phyloP scores from a whole-genome alignment of 2,113 vertebrate species.

The Myanophis thanlyinensis region DNA sequence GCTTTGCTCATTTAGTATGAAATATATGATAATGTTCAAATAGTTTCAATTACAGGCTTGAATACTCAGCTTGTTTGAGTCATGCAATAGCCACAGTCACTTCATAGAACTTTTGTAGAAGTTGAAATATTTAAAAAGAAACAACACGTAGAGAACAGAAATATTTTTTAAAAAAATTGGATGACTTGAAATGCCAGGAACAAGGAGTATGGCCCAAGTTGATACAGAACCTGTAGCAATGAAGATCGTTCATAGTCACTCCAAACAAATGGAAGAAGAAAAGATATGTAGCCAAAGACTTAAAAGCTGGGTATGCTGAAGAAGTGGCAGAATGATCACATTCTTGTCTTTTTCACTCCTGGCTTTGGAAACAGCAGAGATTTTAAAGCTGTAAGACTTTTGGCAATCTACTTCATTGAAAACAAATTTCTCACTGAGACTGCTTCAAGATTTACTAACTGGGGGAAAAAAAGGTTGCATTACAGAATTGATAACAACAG shows the following conservation, averaged over 20 bases:
- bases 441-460: not conserved
- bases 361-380: not conserved
- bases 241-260: not conserved
- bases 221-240: not conserved
- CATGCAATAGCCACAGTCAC: not conserved
- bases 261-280: not conserved
- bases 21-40: not conserved
- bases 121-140: not conserved
- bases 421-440: not conserved
- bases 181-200: not conserved
- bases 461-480: not conserved
- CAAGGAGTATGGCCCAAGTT: not conserved
- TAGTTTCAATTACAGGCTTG: not conserved
- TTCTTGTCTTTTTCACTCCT: not conserved
- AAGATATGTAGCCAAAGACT: not conserved
- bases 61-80: not conserved
- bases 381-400: not conserved
- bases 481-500: not conserved
- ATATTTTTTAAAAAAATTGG: not conserved
- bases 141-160: not conserved
- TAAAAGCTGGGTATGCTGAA: not conserved
- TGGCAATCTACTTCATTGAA: not conserved
- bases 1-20: too few relatives aligned
- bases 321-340: not conserved
- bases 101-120: not conserved